Evolutionary conservation across 2,797 vertebrate genomes (phyloP).

Genomic region (Salarias fasciatus): DNA sequence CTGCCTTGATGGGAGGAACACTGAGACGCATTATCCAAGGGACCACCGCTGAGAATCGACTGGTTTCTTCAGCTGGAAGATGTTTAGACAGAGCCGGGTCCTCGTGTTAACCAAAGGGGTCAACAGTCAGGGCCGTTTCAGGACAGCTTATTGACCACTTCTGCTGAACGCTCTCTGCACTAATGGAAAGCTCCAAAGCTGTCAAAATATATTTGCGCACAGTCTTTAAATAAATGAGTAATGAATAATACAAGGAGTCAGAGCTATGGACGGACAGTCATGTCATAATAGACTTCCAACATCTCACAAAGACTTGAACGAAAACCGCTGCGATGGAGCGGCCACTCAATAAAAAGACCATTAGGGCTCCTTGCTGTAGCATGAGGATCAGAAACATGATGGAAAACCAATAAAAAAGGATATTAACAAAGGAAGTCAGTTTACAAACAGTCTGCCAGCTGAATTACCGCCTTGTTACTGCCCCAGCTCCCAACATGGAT

Average conservation of each 20-base stretch:
- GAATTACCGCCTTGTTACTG: conserved; percentile 6
- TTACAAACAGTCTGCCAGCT: conserved; percentile 18
- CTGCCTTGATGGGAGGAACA: not conserved
- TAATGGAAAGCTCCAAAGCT: conserved; percentile 39
- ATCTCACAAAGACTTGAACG: conserved; percentile 26
- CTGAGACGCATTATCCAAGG: not conserved
- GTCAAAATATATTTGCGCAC: conserved; percentile 51
- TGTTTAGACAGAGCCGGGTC: conserved; percentile 47
- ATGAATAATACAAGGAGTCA: conserved; percentile 39
- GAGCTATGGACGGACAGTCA: conserved; percentile 29
- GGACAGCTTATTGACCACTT: conserved; percentile 48
- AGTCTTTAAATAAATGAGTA: conserved; percentile 42
- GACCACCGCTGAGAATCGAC: conserved; percentile 17
- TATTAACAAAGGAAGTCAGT: conserved; percentile 20
- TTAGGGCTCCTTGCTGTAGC: conserved; percentile 19
- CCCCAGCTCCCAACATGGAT: not conserved
- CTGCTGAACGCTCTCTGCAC: conserved; percentile 17
- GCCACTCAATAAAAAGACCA: conserved; percentile 45
- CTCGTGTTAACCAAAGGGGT: conserved; percentile 54
- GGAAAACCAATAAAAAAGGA: conserved; percentile 26
- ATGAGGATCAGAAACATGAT: conserved; percentile 9
- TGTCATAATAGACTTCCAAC: conserved; percentile 41
- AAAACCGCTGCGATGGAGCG: conserved; percentile 22
- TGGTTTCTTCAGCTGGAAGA: conserved; percentile 44
- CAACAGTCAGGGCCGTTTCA: conserved; percentile 49